Conservation (phyloP, 1,140 invertebrate species). For the Stegodyphus mimosarum region DNA sequence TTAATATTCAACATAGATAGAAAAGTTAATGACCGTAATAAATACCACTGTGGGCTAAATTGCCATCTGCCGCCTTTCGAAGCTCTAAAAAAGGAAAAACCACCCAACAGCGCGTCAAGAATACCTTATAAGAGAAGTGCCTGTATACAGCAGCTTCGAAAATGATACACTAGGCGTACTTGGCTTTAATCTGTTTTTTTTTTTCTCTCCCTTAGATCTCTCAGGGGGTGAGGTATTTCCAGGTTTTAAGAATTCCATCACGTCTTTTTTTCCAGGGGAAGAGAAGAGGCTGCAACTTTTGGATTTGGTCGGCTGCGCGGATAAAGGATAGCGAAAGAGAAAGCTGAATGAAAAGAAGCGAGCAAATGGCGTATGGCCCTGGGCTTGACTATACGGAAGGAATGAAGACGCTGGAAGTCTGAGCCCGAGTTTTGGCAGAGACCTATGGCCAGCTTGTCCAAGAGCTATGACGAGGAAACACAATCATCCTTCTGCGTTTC, state of each 20-base stretch:
- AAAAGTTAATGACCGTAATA: conserved; percentile 51
- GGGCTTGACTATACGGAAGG: neutral
- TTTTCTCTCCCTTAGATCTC: conserved; percentile 8
- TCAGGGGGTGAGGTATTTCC: conserved; percentile 26
- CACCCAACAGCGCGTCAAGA: neutral
- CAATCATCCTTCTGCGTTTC: conserved; percentile 42
- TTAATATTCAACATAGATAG: conserved; percentile 50
- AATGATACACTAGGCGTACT: neutral
- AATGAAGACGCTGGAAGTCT: neutral
- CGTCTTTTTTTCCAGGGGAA: conserved; percentile 28
- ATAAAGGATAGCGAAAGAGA: conserved; percentile 5
- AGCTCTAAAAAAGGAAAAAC: neutral
- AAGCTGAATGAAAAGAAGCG: neutral
- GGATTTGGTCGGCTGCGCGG: conserved; percentile 26
- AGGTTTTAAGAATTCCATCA: conserved; percentile 53
- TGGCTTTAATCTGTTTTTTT: neutral
- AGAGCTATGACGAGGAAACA: conserved; percentile 41
- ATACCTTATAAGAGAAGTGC: neutral
- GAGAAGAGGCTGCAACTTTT: conserved; percentile 9
- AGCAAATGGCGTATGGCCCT: conserved; percentile 9
- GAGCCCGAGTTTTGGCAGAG: conserved; percentile 41
- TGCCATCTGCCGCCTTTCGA: conserved; percentile 12
- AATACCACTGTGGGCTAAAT: conserved; percentile 38
- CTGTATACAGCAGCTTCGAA: neutral
- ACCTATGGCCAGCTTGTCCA: conserved; percentile 32